phyloP scores from a whole-genome alignment of 2,888 invertebrate species.

The Zygothrica quintamaculata region DNA sequence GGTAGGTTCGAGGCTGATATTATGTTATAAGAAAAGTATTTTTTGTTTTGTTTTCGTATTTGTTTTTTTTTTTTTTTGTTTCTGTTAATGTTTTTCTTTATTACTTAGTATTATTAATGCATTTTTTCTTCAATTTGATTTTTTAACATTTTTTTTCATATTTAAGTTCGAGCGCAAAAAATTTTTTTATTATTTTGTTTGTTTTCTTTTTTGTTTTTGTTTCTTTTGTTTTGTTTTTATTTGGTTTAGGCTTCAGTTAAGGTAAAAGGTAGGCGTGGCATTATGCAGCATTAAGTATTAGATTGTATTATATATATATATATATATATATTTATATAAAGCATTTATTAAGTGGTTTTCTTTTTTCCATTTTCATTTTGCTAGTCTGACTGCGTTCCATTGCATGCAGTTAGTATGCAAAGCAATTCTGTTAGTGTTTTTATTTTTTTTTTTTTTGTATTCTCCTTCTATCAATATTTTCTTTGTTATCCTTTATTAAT shows the following conservation, averaged over 20 bases:
- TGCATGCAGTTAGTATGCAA: slow-evolving; percentile 44
- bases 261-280: slow-evolving; percentile 69
- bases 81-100: too few relatives aligned
- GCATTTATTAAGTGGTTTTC: slow-evolving; percentile 34
- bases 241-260: slow-evolving; percentile 56
- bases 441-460: slow-evolving; percentile 25
- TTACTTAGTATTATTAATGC: too few relatives aligned
- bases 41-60: not conserved
- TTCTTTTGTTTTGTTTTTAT: slow-evolving; percentile 7
- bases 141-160: not conserved
- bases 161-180: slow-evolving; percentile 41
- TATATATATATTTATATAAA: slow-evolving; percentile 36
- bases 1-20: slow-evolving; percentile 64
- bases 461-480: slow-evolving; percentile 21
- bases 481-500: slow-evolving; percentile 16
- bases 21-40: slow-evolving; percentile 46
- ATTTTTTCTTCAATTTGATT: too few relatives aligned
- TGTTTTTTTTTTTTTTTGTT: too few relatives aligned
- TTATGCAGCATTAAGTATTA: slow-evolving; percentile 59
- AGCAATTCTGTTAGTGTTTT: slow-evolving; percentile 26
- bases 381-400: slow-evolving; percentile 8
- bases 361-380: slow-evolving; percentile 14
- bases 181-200: slow-evolving; percentile 11
- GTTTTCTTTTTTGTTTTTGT: slow-evolving; percentile 17
- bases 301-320: slow-evolving; percentile 35